Conservation (phyloP, 1,140 invertebrate species). For the Aphelenchoides avenae region DNA sequence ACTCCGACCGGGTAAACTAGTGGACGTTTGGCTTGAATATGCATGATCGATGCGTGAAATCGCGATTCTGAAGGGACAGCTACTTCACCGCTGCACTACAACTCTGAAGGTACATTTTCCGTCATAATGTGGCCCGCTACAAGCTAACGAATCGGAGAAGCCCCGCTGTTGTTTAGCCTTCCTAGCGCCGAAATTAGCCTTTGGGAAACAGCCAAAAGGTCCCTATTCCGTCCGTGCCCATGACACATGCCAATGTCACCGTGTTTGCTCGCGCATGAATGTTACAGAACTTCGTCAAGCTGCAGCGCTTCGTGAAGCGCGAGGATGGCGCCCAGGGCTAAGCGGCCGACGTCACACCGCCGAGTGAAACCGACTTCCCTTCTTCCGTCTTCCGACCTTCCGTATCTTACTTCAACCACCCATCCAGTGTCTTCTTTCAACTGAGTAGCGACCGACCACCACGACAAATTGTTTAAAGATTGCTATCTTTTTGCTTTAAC, state of each 20-base stretch:
- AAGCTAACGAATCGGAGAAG: conserved; percentile 1
- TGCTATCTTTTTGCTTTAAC: no score
- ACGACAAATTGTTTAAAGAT: no score
- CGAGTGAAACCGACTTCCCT: background rate
- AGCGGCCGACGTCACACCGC: background rate
- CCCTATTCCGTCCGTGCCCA: no score
- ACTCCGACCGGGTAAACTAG: no score
- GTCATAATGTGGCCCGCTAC: background rate
- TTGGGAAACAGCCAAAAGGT: no score
- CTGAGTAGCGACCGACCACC: no score
- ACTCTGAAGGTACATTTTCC: conserved; percentile 41
- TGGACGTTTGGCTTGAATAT: no score
- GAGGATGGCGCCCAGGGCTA: conserved; percentile 16
- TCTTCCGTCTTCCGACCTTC: background rate
- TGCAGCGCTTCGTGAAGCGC: conserved; percentile 48
- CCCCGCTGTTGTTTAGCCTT: background rate
- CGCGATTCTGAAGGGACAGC: conserved; percentile 50
- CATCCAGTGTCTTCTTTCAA: no score
- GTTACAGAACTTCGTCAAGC: conserved; percentile 50
- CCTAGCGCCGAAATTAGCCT: no score
- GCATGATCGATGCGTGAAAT: no score
- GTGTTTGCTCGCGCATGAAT: conserved; percentile 12
- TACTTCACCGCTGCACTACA: conserved; percentile 49
- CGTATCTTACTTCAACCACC: background rate
- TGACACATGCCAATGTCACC: background rate